Conservation (phyloP, 1,140 invertebrate species). For the Aricia agestis region DNA sequence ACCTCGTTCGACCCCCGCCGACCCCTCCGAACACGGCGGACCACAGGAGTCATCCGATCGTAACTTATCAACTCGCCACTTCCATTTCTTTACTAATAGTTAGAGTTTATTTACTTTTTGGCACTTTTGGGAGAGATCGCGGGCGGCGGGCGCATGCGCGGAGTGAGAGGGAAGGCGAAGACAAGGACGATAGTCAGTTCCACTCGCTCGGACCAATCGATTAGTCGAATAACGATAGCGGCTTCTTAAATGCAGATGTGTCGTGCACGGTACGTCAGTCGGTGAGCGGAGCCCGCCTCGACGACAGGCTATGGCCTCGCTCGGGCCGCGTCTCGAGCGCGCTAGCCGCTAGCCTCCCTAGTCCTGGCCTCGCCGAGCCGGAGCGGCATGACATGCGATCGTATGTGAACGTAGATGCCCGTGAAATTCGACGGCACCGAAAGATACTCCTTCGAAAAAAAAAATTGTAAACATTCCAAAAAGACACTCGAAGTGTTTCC, state of each 20-base stretch:
- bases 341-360: slow-evolving; percentile 56
- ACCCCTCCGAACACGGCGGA: neutral
- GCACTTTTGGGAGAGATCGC: slow-evolving; percentile 62
- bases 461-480: slow-evolving; percentile 24
- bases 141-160: slow-evolving; percentile 51
- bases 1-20: neutral
- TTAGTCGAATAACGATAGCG: slow-evolving; percentile 76
- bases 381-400: slow-evolving; percentile 39
- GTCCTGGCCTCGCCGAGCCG: slow-evolving; percentile 45
- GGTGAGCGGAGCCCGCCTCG: slow-evolving; percentile 52
- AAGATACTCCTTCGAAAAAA: neutral
- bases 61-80: neutral
- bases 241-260: slow-evolving; percentile 76
- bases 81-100: slow-evolving; percentile 48
- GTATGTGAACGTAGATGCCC: slow-evolving; percentile 34
- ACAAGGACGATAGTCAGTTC: slow-evolving; percentile 58
- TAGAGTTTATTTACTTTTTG: slow-evolving; percentile 71
- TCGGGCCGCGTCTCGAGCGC: slow-evolving; percentile 33
- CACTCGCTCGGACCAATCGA: slow-evolving; percentile 73
- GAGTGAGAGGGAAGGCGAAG: slow-evolving; percentile 45
- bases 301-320: slow-evolving; percentile 46
- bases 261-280: slow-evolving; percentile 70
- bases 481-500: slow-evolving; percentile 57
- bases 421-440: slow-evolving; percentile 25
- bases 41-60: neutral